Percentiles rank a stretch among this genome's conserved stretches.
phyloP scores from a whole-genome alignment of 2,888 invertebrate genomes.

The Meghimatium bilineatum region DNA sequence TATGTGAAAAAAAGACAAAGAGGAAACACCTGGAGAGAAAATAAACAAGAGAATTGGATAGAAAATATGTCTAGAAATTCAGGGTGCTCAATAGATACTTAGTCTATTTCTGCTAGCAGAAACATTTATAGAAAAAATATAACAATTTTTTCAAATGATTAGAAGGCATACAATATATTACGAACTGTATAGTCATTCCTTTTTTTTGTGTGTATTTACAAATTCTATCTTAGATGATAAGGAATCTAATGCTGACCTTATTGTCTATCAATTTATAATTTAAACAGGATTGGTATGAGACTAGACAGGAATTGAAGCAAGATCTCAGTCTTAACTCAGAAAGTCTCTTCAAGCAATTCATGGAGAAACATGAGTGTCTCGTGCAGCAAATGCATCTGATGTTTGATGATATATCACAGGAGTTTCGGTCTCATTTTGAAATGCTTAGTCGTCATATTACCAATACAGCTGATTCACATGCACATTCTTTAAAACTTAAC shows the following conservation, averaged over 20 bases:
- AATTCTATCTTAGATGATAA: background rate
- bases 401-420: background rate
- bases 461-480: background rate
- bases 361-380: conserved; percentile 4
- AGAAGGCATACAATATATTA: too few species aligned
- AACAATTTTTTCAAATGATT: too few species aligned
- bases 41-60: too few species aligned
- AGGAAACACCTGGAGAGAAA: too few species aligned
- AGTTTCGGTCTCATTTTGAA: background rate
- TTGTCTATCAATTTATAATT: background rate
- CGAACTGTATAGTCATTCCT: background rate
- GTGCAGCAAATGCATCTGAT: conserved; percentile 5
- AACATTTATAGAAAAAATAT: too few species aligned
- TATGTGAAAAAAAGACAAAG: too few species aligned
- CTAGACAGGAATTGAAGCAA: background rate
- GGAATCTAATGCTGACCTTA: background rate
- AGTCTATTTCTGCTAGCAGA: too few species aligned
- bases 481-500: background rate
- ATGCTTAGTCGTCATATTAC: background rate
- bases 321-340: background rate
- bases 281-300: background rate
- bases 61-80: too few species aligned
- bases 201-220: background rate
- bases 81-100: too few species aligned
- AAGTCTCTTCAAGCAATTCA: background rate